phyloP scores from a whole-genome alignment of 2,797 vertebrate species.

The Rhinophrynus dorsalis region DNA sequence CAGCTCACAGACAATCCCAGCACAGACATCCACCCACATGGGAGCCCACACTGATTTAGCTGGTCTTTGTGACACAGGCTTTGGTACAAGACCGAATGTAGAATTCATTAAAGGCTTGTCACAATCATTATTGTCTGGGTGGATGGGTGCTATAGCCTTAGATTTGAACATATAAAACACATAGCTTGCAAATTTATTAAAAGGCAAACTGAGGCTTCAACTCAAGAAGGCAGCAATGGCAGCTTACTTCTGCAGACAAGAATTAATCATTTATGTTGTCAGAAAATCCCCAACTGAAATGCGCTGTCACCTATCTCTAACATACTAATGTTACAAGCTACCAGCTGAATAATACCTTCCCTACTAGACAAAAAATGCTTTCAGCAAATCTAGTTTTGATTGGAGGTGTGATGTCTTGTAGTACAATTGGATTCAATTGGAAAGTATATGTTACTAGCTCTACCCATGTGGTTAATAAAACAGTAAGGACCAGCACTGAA shows the following conservation, averaged over 20 bases:
- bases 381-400: no score
- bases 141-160: background rate
- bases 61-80: background rate
- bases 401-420: no score
- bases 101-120: constrained; percentile 31
- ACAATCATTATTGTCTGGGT: background rate
- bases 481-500: no score
- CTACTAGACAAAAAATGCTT: background rate
- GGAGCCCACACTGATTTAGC: background rate
- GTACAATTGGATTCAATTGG: no score
- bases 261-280: constrained; percentile 33
- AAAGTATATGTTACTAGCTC: no score
- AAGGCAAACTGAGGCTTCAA: background rate
- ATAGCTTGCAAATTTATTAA: constrained; percentile 23
- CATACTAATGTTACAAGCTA: background rate
- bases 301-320: background rate
- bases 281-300: no score
- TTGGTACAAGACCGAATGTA: constrained; percentile 8
- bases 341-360: background rate
- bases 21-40: constrained; percentile 6
- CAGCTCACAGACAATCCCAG: background rate
- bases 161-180: constrained; percentile 5
- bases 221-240: background rate
- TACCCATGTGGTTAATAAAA: no score
- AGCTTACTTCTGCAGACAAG: constrained; percentile 14